Percentiles rank a stretch among this genome's conserved stretches.
Conservation (phyloP, 2,113 vertebrate species). For the Aegotheles bennettii region DNA sequence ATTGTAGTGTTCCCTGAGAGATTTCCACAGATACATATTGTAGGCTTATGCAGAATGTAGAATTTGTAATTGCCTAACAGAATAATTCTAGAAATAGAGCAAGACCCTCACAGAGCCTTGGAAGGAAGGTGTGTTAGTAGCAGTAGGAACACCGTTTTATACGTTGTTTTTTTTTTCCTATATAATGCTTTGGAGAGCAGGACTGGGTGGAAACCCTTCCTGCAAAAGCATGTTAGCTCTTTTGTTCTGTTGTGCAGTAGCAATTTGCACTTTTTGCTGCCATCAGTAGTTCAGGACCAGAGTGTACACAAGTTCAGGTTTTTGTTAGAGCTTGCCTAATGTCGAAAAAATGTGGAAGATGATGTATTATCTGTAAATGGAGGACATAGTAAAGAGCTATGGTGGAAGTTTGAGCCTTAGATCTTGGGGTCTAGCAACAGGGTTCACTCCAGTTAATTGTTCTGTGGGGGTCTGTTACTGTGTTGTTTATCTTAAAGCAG, state of each 20-base stretch:
- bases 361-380: not conserved
- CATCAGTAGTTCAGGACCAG: not conserved
- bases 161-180: rapidly evolving
- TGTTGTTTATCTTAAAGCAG: not conserved
- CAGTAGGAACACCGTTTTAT: not conserved
- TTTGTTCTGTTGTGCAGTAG: not conserved
- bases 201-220: not conserved
- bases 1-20: not conserved
- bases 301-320: not conserved
- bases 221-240: not conserved
- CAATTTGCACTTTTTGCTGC: not conserved
- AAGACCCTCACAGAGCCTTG: not conserved
- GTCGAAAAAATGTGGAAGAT: not conserved
- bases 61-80: not conserved
- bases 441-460: not conserved
- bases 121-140: not conserved
- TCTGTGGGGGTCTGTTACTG: not conserved
- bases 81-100: not conserved
- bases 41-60: not conserved
- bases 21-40: rapidly evolving
- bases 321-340: not conserved
- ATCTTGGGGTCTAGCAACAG: not conserved
- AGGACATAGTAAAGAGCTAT: not conserved
- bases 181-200: not conserved
- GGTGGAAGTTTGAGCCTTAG: not conserved